Conservation (phyloP, 2,888 invertebrate genomes). For the Agonopterix heracliana region DNA sequence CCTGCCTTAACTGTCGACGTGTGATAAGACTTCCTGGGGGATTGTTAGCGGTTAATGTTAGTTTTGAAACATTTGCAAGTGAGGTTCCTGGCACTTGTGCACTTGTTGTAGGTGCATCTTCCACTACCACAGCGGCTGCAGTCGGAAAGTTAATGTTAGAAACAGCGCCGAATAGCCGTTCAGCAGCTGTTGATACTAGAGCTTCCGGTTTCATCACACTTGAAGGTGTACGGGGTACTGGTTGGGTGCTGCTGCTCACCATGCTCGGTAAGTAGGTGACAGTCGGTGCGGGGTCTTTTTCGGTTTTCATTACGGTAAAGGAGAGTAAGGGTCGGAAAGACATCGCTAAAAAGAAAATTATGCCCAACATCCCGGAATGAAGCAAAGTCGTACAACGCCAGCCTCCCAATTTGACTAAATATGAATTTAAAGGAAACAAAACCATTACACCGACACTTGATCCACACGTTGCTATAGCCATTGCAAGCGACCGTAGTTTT, state of each 20-base stretch:
- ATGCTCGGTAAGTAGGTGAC: slow-evolving; percentile 61
- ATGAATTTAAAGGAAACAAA: slow-evolving; percentile 48
- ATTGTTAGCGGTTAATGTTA: slow-evolving; percentile 42
- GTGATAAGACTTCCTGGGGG: slow-evolving; percentile 26
- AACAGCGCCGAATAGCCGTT: slow-evolving; percentile 34
- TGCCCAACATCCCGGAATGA: slow-evolving; percentile 52
- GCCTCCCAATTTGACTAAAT: slow-evolving; percentile 43
- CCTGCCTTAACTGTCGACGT: background rate
- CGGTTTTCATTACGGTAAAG: slow-evolving; percentile 44
- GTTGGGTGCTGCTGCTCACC: slow-evolving; percentile 28
- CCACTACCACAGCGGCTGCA: slow-evolving; percentile 18
- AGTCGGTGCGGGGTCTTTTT: slow-evolving; percentile 50
- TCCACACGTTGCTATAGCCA: slow-evolving; percentile 49
- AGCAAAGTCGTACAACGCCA: slow-evolving; percentile 54
- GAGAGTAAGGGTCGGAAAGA: slow-evolving; percentile 53
- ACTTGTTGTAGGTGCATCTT: background rate
- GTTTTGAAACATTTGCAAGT: slow-evolving; percentile 35
- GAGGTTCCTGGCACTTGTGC: slow-evolving; percentile 39
- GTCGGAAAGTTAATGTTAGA: slow-evolving; percentile 37
- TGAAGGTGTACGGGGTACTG: slow-evolving; percentile 25
- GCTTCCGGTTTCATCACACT: slow-evolving; percentile 12
- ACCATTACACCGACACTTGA: slow-evolving; percentile 57
- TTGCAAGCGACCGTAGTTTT: slow-evolving; percentile 48
- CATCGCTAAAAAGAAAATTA: slow-evolving; percentile 53
- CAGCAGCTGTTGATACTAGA: slow-evolving; percentile 32